Conservation (phyloP, 1,140 invertebrate species). For the Formica exsecta region DNA sequence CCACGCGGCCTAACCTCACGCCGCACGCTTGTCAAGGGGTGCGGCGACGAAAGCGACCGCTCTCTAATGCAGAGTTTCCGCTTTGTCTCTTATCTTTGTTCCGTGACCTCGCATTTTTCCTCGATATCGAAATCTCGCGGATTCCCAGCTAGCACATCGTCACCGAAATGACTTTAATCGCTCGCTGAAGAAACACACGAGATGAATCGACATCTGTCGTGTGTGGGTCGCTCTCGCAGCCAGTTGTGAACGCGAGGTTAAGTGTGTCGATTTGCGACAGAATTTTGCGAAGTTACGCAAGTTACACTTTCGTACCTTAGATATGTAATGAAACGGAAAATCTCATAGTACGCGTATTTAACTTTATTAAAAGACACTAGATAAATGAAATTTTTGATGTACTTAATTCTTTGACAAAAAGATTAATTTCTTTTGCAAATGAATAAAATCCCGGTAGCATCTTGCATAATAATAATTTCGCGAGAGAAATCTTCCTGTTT, state of each 20-base stretch:
- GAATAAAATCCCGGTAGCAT: neutral
- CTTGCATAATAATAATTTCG: neutral
- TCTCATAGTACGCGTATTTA: neutral
- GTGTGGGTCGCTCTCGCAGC: neutral
- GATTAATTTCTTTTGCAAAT: neutral
- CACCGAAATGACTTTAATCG: conserved; percentile 23
- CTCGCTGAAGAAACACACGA: neutral
- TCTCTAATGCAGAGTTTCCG: neutral
- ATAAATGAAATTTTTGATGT: neutral
- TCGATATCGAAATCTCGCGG: neutral
- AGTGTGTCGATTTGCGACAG: neutral
- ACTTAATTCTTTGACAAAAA: neutral
- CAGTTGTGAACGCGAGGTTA: conserved; percentile 27
- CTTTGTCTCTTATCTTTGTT: neutral
- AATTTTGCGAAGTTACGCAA: conserved; percentile 28
- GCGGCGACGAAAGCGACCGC: no score
- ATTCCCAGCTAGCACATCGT: neutral
- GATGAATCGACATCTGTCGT: neutral
- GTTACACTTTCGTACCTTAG: neutral
- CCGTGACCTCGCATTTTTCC: neutral
- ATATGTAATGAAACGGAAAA: neutral
- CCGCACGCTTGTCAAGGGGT: neutral
- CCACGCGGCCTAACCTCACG: conserved; percentile 48
- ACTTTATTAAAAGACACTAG: neutral
- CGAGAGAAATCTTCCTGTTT: neutral